Base-by-base conservation (phyloP, 2,888 invertebrate species). In the Bembecia ichneumoniformis region DNA sequence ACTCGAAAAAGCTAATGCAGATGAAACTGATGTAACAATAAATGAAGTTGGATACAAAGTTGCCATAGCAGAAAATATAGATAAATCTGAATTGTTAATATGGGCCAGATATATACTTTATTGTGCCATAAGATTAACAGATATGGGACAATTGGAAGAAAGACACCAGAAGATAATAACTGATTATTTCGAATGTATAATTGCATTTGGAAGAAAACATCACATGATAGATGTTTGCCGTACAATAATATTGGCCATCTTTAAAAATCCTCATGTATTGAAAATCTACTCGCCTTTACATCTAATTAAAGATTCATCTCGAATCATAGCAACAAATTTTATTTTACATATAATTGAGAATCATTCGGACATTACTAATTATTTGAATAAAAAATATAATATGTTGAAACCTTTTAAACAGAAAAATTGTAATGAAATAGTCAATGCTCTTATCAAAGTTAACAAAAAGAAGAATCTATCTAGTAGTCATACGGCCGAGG, bases 371-470 rank as follows among this genome's bases (percentile, higher is more conserved):
- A 68, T 77, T 1, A 56, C 83, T 3, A 66, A 60, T n/a, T 69
- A 74, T 62, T 68, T 82, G 48, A 67, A 77, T 53, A 66, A 58
- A 11, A 80, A 72, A 55, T 65, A 74, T 52, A 74, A 63, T 46
- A 62, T 88, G 52, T 66, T 90, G 14, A 75, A 76, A 48, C 79
- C 88, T 1, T 91, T 88, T 58, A 87, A 86, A 60, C 78, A 86
- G 51, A 91, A 90, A 65, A 86, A 91, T 53, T 77, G 87, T 46
- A 64, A 64, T 51, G 78, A 87, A 58, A 67, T 91, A 4, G 65
- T 74, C 1, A 79, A 75, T 60, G 76, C 82, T 1, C 73, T 90
- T 36, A 74, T 77, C 51, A 89, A 89, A 69, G 77, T 87, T 15
- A 79, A 74, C 54, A 79, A 76, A 62, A 70, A 66, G 47, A 77